Conservation (phyloP, 1,140 invertebrate genomes). For the Yoshiicerus persimilis region DNA sequence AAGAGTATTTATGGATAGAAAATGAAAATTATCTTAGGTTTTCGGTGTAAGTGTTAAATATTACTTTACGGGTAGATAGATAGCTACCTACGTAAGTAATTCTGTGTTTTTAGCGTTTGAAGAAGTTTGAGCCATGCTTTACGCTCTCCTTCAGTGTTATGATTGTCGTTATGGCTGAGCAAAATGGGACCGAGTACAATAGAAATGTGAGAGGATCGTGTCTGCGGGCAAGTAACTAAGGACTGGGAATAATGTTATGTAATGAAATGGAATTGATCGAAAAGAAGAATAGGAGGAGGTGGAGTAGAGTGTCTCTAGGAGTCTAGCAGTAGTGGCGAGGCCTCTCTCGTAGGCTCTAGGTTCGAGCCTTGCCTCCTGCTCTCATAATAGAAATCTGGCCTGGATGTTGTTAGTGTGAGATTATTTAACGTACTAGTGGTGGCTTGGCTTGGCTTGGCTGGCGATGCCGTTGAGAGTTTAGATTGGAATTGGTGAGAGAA, state of each 20-base stretch:
- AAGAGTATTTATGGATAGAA: background rate
- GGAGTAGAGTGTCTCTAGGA: background rate
- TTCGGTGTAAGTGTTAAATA: background rate
- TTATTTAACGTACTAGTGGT: slow-evolving; percentile 27
- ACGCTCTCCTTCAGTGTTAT: background rate
- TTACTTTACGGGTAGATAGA: background rate
- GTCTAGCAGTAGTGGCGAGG: background rate
- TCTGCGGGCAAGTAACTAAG: slow-evolving; percentile 9
- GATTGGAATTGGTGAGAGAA: slow-evolving; percentile 23
- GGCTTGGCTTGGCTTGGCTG: too few species aligned
- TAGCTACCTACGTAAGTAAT: background rate
- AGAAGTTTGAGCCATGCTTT: background rate
- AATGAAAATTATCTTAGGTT: background rate
- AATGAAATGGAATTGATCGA: slow-evolving; percentile 29
- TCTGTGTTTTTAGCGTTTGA: background rate
- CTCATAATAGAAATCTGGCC: slow-evolving; percentile 23
- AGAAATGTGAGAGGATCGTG: slow-evolving; percentile 29
- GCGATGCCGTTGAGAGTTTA: background rate
- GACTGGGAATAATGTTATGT: slow-evolving; percentile 31
- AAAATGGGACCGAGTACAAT: background rate
- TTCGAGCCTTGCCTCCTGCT: background rate
- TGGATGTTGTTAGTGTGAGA: slow-evolving; percentile 8
- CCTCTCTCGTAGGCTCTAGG: background rate
- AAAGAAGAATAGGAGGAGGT: slow-evolving; percentile 3
- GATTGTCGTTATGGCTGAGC: background rate